phyloP scores from a whole-genome alignment of 2,797 vertebrate species.

The Rhinatrema bivittatum region DNA sequence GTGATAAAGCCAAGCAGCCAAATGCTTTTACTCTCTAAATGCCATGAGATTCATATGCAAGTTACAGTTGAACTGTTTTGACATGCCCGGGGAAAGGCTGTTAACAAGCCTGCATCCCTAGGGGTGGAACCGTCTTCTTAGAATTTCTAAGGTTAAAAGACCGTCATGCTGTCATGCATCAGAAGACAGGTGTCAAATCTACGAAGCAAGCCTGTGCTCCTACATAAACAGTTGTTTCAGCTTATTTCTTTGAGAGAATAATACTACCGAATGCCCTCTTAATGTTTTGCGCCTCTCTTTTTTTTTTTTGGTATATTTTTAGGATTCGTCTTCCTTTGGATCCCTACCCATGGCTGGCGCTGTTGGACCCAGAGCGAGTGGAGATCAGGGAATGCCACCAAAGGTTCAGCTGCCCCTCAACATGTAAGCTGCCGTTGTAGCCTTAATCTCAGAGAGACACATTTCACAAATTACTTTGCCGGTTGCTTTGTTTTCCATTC shows the following conservation, averaged over 20 bases:
- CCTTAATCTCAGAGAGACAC: background rate
- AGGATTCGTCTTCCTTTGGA: slow-evolving; percentile 75
- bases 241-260: too few relatives aligned
- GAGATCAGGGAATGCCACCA: slow-evolving; percentile 77
- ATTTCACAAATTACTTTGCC: background rate
- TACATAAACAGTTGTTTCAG: too few relatives aligned
- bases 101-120: slow-evolving; percentile 18
- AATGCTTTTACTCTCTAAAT: slow-evolving; percentile 15
- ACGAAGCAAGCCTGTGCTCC: slow-evolving; percentile 1
- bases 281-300: too few relatives aligned
- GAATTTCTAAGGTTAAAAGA: background rate
- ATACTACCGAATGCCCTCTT: too few relatives aligned
- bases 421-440: slow-evolving; percentile 83
- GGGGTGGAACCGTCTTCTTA: slow-evolving; percentile 5
- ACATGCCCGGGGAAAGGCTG: background rate
- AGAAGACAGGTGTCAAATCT: slow-evolving; percentile 3
- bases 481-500: background rate
- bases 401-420: slow-evolving; percentile 95
- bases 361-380: slow-evolving; percentile 73
- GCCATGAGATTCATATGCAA: background rate
- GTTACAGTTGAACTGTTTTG: slow-evolving; percentile 4
- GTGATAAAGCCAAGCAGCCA: slow-evolving; percentile 1
- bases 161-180: slow-evolving; percentile 8
- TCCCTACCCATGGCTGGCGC: slow-evolving; percentile 57
- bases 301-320: slow-evolving; percentile 40